Evolutionary conservation across 2,113 vertebrate species (phyloP), one percentile per base, ranked within the genome.

Genomic region (Colossoma macropomum): DNA sequence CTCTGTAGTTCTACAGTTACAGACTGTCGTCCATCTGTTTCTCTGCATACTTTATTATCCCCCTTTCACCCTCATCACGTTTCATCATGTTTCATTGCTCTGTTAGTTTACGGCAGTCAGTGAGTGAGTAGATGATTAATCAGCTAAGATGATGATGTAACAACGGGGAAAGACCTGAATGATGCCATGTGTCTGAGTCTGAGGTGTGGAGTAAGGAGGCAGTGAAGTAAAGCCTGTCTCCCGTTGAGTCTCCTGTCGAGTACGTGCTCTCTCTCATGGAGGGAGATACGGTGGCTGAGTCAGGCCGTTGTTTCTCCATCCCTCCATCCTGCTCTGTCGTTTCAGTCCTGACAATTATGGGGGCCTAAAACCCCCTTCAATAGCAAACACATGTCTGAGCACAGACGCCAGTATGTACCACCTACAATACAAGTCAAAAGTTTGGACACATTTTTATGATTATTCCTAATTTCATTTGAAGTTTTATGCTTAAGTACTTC

Each of bases 381-480:
- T 92, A 75, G 87, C 87, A 93, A 86, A 86, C 93, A 93, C 91
- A 88, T 94, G 92, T 86, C 88, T 80, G 75, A 85, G 82, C 91
- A 84, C 76, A 85, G 83, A 74, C 66, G 68, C 28, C 81, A 79
- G 75, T 8, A 8, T 56, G 8, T 21, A 56, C 19, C 54, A 56
- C 54, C 54, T 56, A 56, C 19, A 21, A 21, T 1, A 56, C 6
- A 15, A 23, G 21, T 7, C 54, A 7, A 56, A 56, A 7, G 21
- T 23, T 23, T 56, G 54, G 21, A 7, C 1, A 56, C 17, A 21
- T 3, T 1, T n/a, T n/a, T n/a, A n/a, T n/a, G n/a, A n/a, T n/a
- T n/a, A n/a, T n/a, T n/a, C n/a, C n/a, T n/a, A n/a, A n/a, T 15
- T 10, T 48, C 10, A 12, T 15, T 1, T 48, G 10, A 15, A 1